These are phyloP conservation scores for Phasia obesa DNA, from an alignment of 2,888 invertebrate genomes.

Conservation along the genomic window DNA sequence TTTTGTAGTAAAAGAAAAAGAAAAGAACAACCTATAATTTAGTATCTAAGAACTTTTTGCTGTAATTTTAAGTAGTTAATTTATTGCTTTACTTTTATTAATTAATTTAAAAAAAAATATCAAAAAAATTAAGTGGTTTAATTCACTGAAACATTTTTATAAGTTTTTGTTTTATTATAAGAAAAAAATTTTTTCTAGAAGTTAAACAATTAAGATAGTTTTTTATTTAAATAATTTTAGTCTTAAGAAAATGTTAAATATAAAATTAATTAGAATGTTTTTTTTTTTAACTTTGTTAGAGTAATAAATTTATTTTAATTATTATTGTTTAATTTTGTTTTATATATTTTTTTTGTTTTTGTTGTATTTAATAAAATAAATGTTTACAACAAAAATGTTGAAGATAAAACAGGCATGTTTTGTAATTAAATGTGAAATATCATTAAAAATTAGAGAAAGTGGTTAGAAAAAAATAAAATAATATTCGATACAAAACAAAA, in stretches of 20 bases:
- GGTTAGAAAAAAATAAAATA: too few relatives aligned
- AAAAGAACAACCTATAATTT: slow-evolving; percentile 61
- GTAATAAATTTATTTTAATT: slow-evolving; percentile 67
- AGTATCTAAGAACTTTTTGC: slow-evolving; percentile 72
- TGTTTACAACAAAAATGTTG: slow-evolving; percentile 43
- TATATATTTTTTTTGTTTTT: slow-evolving; percentile 71
- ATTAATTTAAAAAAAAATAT: slow-evolving; percentile 11
- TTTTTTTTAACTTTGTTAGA: slow-evolving; percentile 55
- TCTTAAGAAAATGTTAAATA: slow-evolving; percentile 74
- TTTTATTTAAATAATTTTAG: slow-evolving; percentile 36
- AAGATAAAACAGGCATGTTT: slow-evolving; percentile 12
- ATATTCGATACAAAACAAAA: too few relatives aligned
- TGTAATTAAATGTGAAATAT: slow-evolving; percentile 5
- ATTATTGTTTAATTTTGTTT: slow-evolving; percentile 67
- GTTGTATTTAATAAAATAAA: slow-evolving; percentile 56
- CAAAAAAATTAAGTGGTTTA: slow-evolving; percentile 26
- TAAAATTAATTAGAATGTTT: slow-evolving; percentile 63
- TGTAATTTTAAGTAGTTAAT: slow-evolving; percentile 80
- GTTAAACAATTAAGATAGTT: slow-evolving; percentile 37
- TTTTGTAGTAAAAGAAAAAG: slow-evolving; percentile 62
- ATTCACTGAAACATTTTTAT: slow-evolving; percentile 38
- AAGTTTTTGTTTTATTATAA: slow-evolving; percentile 43
- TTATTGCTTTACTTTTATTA: slow-evolving; percentile 74
- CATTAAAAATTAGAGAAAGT: too few relatives aligned
- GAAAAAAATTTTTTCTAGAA: slow-evolving; percentile 23